Evolutionary conservation across 2,888 invertebrate species (phyloP), one percentile per base, ranked within the genome.

Genomic region (Papilio gigon): DNA sequence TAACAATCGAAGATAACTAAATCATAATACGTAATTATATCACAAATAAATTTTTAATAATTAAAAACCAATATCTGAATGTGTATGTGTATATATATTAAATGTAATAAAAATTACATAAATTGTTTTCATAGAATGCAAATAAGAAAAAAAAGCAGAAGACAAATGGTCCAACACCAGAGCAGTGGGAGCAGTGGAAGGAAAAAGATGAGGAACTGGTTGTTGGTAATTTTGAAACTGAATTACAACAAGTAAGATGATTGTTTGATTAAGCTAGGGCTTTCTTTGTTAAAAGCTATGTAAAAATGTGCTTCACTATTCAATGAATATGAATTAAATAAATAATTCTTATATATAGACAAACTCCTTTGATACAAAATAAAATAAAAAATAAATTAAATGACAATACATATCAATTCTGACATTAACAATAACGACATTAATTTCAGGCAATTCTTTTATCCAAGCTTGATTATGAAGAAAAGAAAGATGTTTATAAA

Each of bases 101-200:
- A n/a, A n/a, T n/a, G n/a, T n/a, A n/a, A n/a, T n/a, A n/a, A n/a
- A n/a, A n/a, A n/a, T n/a, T n/a, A n/a, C n/a, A 30, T 22, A 44
- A 20, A 14, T 33, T 53, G 17, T 65, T 47, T 56, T 68, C 33
- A 22, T 30, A 70, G 69, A 53, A 17, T 68, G 56, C 40, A 56
- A 68, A 67, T 67, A 91, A 89, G 72, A 91, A 89, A 79, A 89
- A 89, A 78, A 94, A 93, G 81, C 82, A 90, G 67, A 92, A 90
- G 75, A 88, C 85, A 61, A 83, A 87, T 40, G 74, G 83, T 1
- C 74, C 80, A 67, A 88, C 93, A 20, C 86, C 88, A 27, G 93
- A 94, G 73, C 95, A 95, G 77, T 95, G 95, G 95, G 95, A 95
- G 82, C 93, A 93, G 75, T 95, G 95, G 95, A 95, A 95, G 78